Evolutionary conservation across 2,797 vertebrate species (phyloP).

Genomic region (Amazonetta brasiliensis): DNA sequence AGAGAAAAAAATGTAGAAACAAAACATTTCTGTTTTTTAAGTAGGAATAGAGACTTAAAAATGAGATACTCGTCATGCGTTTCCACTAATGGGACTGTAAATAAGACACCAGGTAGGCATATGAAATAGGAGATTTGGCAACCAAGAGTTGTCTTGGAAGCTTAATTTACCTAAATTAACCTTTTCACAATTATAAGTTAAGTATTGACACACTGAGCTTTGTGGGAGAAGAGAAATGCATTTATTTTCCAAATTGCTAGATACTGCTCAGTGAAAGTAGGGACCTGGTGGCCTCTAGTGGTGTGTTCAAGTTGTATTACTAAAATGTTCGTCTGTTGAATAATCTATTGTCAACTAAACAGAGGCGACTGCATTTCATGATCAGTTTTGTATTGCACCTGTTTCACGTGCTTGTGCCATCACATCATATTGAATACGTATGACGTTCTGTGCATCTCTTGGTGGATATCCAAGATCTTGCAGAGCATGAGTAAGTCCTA

Average conservation of each 20-base stretch:
- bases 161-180: not conserved
- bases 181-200: not conserved
- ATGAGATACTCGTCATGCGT: not conserved
- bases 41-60: not conserved
- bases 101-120: not conserved
- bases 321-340: not conserved
- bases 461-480: not conserved
- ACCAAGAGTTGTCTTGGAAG: not conserved
- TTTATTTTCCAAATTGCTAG: not conserved
- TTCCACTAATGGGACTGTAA: not conserved
- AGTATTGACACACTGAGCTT: not conserved
- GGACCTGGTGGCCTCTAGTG: conserved; percentile 63
- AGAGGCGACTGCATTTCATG: not conserved
- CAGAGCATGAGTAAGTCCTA: not conserved
- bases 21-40: not conserved
- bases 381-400: not conserved
- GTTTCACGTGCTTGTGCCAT: not conserved
- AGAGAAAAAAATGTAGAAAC: not conserved
- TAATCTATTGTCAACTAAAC: not conserved
- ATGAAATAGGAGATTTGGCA: not conserved
- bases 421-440: rapidly evolving
- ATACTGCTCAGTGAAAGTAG: not conserved
- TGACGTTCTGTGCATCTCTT: not conserved
- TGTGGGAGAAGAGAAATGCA: not conserved
- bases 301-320: not conserved